A percentile compares a stretch with the other conserved stretches of the same genome.
Evolutionary conservation across 2,113 vertebrate genomes (phyloP).

Genomic region (Channa argus): DNA sequence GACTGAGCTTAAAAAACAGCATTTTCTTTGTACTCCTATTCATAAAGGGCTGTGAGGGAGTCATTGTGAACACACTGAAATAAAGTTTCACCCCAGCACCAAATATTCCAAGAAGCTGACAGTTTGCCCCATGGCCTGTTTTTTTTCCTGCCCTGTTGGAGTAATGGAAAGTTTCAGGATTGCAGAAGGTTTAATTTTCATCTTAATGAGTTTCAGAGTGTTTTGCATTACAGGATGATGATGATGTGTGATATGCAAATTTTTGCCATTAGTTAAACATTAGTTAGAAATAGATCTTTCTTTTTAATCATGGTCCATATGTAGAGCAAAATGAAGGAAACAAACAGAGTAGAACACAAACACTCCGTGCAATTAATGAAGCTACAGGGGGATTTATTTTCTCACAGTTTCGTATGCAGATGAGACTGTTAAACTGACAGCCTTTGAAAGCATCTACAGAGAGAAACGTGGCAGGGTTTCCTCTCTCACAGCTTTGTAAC

Average conservation of each 20-base stretch:
- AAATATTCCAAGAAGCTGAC: not conserved
- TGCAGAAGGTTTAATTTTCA: conserved; percentile 15
- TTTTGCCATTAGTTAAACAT: conserved; percentile 18
- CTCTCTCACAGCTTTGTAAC: conserved; percentile 44
- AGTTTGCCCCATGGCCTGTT: not conserved
- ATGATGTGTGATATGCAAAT: conserved; percentile 47
- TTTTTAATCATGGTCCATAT: not conserved
- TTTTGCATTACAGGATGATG: conserved; percentile 31
- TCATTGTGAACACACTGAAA: conserved; percentile 19
- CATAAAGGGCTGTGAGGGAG: not conserved
- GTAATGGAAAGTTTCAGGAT: conserved; percentile 8
- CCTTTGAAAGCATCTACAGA: conserved; percentile 60
- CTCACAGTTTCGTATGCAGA: conserved; percentile 40
- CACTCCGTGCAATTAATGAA: conserved; percentile 38
- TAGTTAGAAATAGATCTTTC: not conserved
- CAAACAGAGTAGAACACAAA: not conserved
- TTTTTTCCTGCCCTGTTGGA: conserved; percentile 1
- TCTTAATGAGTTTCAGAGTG: conserved; percentile 33
- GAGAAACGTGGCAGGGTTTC: conserved; percentile 51
- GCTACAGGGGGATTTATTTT: conserved; percentile 15
- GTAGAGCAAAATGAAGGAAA: conserved; percentile 26
- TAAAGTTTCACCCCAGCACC: conserved; percentile 3
- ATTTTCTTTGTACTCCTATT: not conserved
- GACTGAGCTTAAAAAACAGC: too few species aligned
- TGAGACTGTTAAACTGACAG: conserved; percentile 48